phyloP scores from a whole-genome alignment of 2,888 invertebrate genomes.

The Plagodis dolabraria region DNA sequence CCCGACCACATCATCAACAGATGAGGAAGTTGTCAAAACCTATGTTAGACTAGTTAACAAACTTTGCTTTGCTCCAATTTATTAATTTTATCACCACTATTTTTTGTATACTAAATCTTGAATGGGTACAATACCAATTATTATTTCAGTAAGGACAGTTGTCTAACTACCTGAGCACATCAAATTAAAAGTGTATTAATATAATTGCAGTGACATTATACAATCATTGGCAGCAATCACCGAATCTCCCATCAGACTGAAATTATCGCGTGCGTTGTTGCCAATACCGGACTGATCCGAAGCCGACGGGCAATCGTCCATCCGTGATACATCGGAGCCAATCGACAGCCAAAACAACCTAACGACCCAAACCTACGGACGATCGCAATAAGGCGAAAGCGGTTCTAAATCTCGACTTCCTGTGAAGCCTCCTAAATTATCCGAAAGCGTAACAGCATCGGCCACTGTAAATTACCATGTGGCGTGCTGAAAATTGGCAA shows the following conservation, averaged over 20 bases:
- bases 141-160: too few relatives aligned
- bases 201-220: constrained; percentile 64
- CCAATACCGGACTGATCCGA: constrained; percentile 67
- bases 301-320: constrained; percentile 56
- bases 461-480: constrained; percentile 76
- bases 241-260: constrained; percentile 66
- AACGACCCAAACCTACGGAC: constrained; percentile 48
- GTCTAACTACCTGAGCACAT: constrained; percentile 3
- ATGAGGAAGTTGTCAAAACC: too few relatives aligned
- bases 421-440: constrained; percentile 65
- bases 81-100: too few relatives aligned
- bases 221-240: constrained; percentile 73
- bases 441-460: constrained; percentile 60
- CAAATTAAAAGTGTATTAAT: constrained; percentile 44
- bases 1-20: too few relatives aligned
- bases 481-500: constrained; percentile 77
- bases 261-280: constrained; percentile 74
- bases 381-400: constrained; percentile 63
- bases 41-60: too few relatives aligned
- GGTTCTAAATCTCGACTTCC: constrained; percentile 70
- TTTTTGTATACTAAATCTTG: too few relatives aligned
- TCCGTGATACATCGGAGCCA: constrained; percentile 50
- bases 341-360: constrained; percentile 53
- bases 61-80: too few relatives aligned
- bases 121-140: too few relatives aligned